Base-by-base conservation (phyloP, 2,797 vertebrate genomes). In the Ctenochaetus hawaiiensis region DNA sequence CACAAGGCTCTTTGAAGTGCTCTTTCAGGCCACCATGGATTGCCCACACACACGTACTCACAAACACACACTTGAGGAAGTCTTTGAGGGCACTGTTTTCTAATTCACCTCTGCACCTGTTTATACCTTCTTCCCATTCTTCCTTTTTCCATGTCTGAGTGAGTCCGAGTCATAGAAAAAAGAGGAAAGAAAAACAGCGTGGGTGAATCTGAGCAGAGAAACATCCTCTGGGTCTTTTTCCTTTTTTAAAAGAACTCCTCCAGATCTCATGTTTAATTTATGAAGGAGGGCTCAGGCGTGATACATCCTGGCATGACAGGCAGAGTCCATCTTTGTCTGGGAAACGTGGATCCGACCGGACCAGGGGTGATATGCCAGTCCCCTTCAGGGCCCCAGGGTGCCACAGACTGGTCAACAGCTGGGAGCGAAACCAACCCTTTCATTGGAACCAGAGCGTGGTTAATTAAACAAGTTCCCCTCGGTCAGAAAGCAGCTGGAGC, bases 211-310 rank as follows among this genome's bases (percentile, higher is more conserved):
- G 90, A 94, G 93, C 92, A 93, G 91, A 92, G 93, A 94, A 95
- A 94, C 93, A 94, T 95, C 94, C 94, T 94, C 93, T 94, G 94
- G 94, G 93, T 94, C 93, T 93, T 95, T 92, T 93, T 93, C 89
- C 86, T 89, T 93, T 94, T 95, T 92, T 93, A 91, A 92, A 94
- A 95, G 92, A 93, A 93, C 94, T 94, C 94, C 92, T 95, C 93
- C 91, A 92, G 93, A 94, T 94, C 93, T 95, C 92, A 95, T 96
- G 94, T 94, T 95, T 95, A 94, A 95, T 96, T 94, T 90, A 95
- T 95, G 92, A 93, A 90, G 84, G 84, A 90, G 87, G 89, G 90
- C 90, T 94, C 89, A 93, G 87, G 85, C 91, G 83, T 95, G 93
- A 95, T 95, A 94, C 92, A 93, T 95, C 89, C 91, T 92, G 92